phyloP scores from a whole-genome alignment of 2,113 vertebrate species.

The Rhinolophus ferrumequinum region DNA sequence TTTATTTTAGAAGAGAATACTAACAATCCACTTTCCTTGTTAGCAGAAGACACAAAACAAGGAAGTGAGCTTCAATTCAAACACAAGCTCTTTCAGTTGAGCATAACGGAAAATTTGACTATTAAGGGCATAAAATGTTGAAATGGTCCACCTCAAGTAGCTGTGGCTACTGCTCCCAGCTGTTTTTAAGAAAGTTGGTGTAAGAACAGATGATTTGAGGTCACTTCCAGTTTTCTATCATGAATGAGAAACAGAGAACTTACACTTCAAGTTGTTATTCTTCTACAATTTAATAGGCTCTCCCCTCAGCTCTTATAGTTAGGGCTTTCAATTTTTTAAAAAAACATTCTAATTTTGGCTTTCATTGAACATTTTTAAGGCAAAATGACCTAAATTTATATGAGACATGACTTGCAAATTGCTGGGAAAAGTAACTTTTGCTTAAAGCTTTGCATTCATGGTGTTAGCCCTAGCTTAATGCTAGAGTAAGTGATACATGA shows the following conservation, averaged over 20 bases:
- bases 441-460: constrained; percentile 15
- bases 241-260: constrained; percentile 42
- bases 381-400: constrained; percentile 61
- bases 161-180: neutral
- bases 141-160: neutral
- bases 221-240: constrained; percentile 14
- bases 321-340: constrained; percentile 5
- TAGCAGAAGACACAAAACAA: constrained; percentile 55
- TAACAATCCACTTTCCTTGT: constrained; percentile 39
- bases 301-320: neutral
- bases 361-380: constrained; percentile 60
- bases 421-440: constrained; percentile 53
- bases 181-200: neutral
- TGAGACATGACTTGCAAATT: constrained; percentile 53
- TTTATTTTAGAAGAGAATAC: constrained; percentile 49
- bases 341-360: constrained; percentile 54
- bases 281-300: constrained; percentile 23
- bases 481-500: neutral
- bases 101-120: neutral
- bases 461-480: neutral
- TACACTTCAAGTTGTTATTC: constrained; percentile 8
- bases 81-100: constrained; percentile 19
- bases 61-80: constrained; percentile 7
- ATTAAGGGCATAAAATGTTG: neutral
- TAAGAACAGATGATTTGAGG: constrained; percentile 1